Percentiles rank a stretch among this genome's conserved stretches.
phyloP scores from a whole-genome alignment of 2,888 invertebrate species.

The Sinhomidia bicolor region DNA sequence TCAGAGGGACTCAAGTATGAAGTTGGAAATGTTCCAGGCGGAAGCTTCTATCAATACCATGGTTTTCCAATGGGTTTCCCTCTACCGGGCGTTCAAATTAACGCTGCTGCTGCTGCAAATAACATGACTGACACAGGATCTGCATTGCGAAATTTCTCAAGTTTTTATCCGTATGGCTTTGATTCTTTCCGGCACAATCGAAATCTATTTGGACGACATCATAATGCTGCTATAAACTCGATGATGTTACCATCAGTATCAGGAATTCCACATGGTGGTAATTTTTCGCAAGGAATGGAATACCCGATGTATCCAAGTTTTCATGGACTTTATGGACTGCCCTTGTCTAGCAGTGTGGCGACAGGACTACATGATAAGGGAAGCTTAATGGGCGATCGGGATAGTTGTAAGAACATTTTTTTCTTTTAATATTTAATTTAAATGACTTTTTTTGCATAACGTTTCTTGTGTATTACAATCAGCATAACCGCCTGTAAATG shows the following conservation, averaged over 20 bases:
- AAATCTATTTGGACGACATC: background rate
- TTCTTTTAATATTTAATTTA: background rate
- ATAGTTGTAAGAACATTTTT: constrained; percentile 48
- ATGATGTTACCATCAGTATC: background rate
- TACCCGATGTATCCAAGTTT: background rate
- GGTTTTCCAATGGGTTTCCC: background rate
- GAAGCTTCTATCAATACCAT: background rate
- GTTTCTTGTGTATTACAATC: too few species aligned
- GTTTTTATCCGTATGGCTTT: background rate
- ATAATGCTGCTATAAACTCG: background rate
- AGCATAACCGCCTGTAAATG: too few species aligned
- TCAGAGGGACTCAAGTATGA: background rate
- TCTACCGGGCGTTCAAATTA: background rate
- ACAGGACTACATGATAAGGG: constrained; percentile 26
- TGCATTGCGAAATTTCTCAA: background rate
- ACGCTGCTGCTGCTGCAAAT: background rate
- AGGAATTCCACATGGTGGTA: background rate
- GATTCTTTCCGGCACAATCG: background rate
- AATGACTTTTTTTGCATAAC: too few species aligned
- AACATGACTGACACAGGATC: background rate
- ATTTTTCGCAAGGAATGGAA: constrained; percentile 32
- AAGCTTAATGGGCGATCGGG: constrained; percentile 1
- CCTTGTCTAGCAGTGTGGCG: background rate
- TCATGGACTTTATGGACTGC: constrained; percentile 39
- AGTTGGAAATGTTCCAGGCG: background rate